These are phyloP conservation scores for Axinella damicornis DNA, from an alignment of 37 sponge, comb jelly and placozoan genomes.

Conservation along the genomic window DNA sequence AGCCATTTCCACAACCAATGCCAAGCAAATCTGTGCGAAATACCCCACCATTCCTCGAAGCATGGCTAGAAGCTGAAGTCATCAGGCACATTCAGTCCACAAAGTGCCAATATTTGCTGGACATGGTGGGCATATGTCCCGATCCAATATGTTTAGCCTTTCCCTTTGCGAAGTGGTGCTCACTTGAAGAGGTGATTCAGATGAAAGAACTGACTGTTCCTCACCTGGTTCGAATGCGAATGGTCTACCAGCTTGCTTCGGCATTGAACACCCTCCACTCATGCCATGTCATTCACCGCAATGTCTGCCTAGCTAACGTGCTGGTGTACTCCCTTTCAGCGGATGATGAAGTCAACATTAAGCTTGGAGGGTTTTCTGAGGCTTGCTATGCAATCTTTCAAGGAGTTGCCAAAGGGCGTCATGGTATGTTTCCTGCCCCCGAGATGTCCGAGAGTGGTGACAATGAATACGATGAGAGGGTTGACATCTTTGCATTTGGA, in stretches of 20 bases:
- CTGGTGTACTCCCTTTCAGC: constrained; percentile 56
- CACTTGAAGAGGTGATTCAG: constrained; percentile 59
- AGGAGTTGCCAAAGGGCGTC: constrained; percentile 33
- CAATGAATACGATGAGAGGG: constrained; percentile 73
- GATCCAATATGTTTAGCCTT: constrained; percentile 63
- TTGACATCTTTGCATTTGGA: constrained; percentile 77
- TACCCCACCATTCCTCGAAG: constrained; percentile 14
- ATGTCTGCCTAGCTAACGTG: constrained; percentile 64
- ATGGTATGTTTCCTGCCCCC: constrained; percentile 71
- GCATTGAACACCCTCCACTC: constrained; percentile 59
- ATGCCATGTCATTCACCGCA: constrained; percentile 57
- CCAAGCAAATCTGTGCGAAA: neutral
- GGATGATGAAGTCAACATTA: constrained; percentile 51
- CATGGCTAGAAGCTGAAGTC: constrained; percentile 46
- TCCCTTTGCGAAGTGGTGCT: constrained; percentile 57
- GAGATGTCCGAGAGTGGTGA: constrained; percentile 51
- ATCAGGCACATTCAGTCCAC: constrained; percentile 11
- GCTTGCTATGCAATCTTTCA: constrained; percentile 48
- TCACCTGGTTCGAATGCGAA: constrained; percentile 42
- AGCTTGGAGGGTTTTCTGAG: constrained; percentile 60
- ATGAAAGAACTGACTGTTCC: constrained; percentile 12
- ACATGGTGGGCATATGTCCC: constrained; percentile 29
- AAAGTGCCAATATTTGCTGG: constrained; percentile 31
- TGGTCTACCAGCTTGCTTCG: constrained; percentile 62
- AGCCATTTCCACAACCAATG: constrained; percentile 48